Conservation (phyloP, 2,888 invertebrate species). For the Leptopilina drosophilae region DNA sequence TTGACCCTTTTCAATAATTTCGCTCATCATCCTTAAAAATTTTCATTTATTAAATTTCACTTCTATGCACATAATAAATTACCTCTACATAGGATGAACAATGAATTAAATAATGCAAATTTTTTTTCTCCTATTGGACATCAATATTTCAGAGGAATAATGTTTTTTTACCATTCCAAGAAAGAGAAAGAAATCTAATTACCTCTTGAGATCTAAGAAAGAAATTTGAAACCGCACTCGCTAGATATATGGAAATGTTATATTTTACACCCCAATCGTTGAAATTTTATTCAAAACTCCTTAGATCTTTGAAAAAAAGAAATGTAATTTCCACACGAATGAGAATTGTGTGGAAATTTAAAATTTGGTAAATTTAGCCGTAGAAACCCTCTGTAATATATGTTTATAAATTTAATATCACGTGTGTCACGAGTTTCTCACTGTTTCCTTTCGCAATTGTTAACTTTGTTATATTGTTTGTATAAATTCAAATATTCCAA, state of each 20-base stretch:
- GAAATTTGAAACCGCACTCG: background rate
- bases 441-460: background rate
- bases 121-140: background rate
- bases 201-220: background rate
- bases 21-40: too few species aligned
- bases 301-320: background rate
- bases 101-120: background rate
- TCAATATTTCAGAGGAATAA: background rate
- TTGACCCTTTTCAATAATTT: too few species aligned
- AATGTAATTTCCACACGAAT: background rate
- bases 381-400: background rate
- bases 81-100: background rate
- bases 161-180: background rate
- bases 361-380: background rate
- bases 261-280: background rate
- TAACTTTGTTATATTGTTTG: background rate
- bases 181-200: background rate
- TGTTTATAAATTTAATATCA: background rate
- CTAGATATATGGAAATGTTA: background rate
- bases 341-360: background rate
- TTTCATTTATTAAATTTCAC: background rate
- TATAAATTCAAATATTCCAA: background rate
- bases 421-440: background rate
- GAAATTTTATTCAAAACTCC: background rate
- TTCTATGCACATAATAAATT: conserved; percentile 7